A percentile compares a stretch with the other conserved stretches of the same genome.
Evolutionary conservation across 1,140 invertebrate genomes (phyloP).

Genomic region (Apis mellifera): DNA sequence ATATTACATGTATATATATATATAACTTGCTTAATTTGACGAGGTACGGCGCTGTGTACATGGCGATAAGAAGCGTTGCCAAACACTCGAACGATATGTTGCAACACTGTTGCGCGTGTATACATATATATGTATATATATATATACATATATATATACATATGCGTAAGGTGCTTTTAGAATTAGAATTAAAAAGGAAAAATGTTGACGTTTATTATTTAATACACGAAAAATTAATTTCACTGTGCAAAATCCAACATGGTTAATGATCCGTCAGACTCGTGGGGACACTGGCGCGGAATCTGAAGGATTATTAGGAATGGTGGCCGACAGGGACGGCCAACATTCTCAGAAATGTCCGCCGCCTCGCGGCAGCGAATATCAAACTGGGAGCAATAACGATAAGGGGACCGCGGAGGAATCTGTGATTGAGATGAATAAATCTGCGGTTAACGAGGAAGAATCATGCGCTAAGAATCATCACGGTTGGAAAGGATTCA

Average conservation of each 20-base stretch:
- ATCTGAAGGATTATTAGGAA: slow-evolving; percentile 64
- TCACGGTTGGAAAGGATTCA: slow-evolving; percentile 86
- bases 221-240: slow-evolving; percentile 59
- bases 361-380: slow-evolving; percentile 54
- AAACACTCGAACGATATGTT: neutral
- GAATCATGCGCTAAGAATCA: slow-evolving; percentile 74
- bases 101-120: neutral
- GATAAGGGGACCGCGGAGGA: slow-evolving; percentile 68
- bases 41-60: neutral
- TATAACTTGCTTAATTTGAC: neutral
- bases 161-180: slow-evolving; percentile 45
- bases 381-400: slow-evolving; percentile 58
- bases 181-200: slow-evolving; percentile 52
- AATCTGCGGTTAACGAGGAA: slow-evolving; percentile 60
- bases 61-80: neutral
- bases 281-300: slow-evolving; percentile 66
- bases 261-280: slow-evolving; percentile 67
- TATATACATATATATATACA: slow-evolving; percentile 17
- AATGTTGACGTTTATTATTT: slow-evolving; percentile 14
- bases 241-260: slow-evolving; percentile 68
- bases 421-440: slow-evolving; percentile 54
- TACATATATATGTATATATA: neutral
- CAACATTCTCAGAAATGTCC: slow-evolving; percentile 58
- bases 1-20: neutral
- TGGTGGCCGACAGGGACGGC: slow-evolving; percentile 57